These are phyloP conservation scores for Vireo griseus DNA, from an alignment of 2,797 vertebrate genomes.

Conservation along the genomic window DNA sequence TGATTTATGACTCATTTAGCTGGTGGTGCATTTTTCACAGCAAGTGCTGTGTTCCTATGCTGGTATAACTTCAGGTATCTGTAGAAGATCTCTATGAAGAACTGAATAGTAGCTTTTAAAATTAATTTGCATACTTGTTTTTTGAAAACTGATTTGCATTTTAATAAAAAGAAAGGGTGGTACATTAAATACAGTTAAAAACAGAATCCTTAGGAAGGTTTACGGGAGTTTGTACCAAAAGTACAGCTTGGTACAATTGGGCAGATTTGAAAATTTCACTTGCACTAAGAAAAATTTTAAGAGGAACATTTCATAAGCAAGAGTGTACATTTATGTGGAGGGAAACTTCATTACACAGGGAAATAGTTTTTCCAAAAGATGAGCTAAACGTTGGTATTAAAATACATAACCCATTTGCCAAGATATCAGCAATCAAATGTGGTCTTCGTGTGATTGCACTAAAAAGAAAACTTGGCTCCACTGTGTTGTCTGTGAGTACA, in stretches of 20 bases:
- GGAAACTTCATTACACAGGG: not conserved
- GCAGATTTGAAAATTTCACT: not conserved
- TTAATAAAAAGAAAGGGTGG: not conserved
- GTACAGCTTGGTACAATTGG: no score
- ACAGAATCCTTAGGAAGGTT: not conserved
- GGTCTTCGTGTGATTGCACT: not conserved
- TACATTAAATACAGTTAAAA: not conserved
- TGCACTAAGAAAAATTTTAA: not conserved
- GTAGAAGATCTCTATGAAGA: not conserved
- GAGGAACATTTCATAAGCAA: not conserved
- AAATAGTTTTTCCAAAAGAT: not conserved
- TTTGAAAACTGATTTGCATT: not conserved
- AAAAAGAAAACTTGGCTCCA: not conserved
- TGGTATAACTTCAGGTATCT: not conserved
- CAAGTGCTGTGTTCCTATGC: not conserved
- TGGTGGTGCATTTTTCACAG: not conserved
- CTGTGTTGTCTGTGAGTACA: not conserved
- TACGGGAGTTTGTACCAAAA: not conserved
- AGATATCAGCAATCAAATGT: not conserved
- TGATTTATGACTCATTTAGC: not conserved
- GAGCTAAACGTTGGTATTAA: not conserved
- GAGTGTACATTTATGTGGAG: not conserved
- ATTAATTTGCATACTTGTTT: not conserved
- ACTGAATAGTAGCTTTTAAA: not conserved
- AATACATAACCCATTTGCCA: not conserved